Base-by-base conservation (phyloP, 2,797 vertebrate species). In the Cossypha polioptera region DNA sequence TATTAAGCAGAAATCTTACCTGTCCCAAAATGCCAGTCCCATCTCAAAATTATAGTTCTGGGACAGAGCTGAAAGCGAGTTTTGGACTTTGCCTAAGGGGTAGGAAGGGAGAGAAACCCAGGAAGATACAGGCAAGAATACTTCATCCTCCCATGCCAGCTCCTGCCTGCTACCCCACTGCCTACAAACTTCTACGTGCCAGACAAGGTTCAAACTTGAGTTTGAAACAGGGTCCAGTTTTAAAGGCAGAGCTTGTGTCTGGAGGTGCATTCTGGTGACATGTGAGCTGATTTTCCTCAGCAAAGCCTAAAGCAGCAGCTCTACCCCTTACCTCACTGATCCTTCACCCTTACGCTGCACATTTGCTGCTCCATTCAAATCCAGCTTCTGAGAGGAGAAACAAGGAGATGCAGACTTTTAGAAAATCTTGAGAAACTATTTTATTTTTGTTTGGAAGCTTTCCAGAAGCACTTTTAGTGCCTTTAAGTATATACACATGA, bases 381-480 rank as follows among this genome's bases (percentile, higher is more conserved):
- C 28, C 57, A 88, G 29, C 25, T 83, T 84, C 69, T 69, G 36
- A 36, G 26, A 86, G n/a, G 22, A 77, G 43, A 88, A 84, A 88
- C 2, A 4, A 74, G 29, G 7, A 85, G 19, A 86, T 10, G 31
- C 42, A 84, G 25, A 87, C n/a, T 86, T 65, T 18, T 25, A 55
- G 38, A 79, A 87, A 89, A 73, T 51, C 59, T 26, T 62, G 31
- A 87, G 63, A 73, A 55, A 58, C 16, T 15, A 21, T 42, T 87
- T 84, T 57, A 54, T 54, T 93, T 88, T 67, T 71, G 53, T 45
- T 79, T 92, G 63, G 93, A 95, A 96, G 75, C 62, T 42, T 54
- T 57, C 74, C 82, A 88, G 71, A 89, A 80, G 59, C 29, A 81
- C 42, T 94, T 81, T 76, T 78, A 92, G 48, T 58, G 42, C 57